Evolutionary conservation across 2,797 vertebrate species (phyloP).

Genomic region (Buceros bicornis): DNA sequence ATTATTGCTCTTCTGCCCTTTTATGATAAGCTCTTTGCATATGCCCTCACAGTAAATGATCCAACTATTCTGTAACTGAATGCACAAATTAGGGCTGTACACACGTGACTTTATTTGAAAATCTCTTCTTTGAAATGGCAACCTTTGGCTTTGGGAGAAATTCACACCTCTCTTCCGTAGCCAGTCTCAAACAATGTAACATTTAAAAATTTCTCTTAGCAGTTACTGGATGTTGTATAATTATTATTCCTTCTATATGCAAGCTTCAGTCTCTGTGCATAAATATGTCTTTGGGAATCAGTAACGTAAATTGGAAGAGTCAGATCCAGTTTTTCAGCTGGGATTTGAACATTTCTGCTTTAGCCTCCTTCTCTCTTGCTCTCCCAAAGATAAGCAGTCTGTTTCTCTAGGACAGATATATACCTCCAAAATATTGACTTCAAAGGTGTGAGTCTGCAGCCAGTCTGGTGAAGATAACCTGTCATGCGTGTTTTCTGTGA

Average conservation of each 20-base stretch:
- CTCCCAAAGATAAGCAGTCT: background rate
- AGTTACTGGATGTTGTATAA: background rate
- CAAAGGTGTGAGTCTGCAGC: background rate
- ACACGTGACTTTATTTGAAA: background rate
- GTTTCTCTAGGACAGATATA: background rate
- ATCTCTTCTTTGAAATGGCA: constrained; percentile 16
- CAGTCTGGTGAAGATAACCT: background rate
- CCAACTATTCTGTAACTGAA: background rate
- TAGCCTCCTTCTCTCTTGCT: background rate
- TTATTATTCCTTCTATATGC: background rate
- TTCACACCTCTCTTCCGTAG: background rate
- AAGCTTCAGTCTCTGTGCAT: background rate
- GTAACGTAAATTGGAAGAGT: background rate
- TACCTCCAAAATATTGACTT: background rate
- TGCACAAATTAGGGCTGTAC: constrained; percentile 2
- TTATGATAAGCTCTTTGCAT: constrained; percentile 28
- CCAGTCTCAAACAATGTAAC: background rate
- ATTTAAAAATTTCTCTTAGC: background rate
- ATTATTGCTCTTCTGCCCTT: constrained; percentile 39
- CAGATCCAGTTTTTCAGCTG: background rate
- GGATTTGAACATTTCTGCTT: background rate
- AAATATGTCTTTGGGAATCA: background rate
- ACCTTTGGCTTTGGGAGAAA: background rate
- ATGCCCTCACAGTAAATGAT: background rate
- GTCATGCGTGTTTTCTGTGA: constrained; percentile 1